Conservation (phyloP, 1,140 invertebrate genomes). For the Agrilus planipennis region DNA sequence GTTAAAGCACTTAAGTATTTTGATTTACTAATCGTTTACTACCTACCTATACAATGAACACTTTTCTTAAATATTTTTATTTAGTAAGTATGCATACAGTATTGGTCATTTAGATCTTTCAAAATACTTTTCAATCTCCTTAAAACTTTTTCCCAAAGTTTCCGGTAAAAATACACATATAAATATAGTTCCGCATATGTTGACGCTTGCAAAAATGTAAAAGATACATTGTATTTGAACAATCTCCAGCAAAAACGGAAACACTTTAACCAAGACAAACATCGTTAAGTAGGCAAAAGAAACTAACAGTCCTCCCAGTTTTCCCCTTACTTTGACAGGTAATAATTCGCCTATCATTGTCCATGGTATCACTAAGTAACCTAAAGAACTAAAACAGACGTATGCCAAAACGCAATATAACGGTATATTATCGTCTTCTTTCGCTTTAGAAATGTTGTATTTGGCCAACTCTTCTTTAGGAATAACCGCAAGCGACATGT, state of each 20-base stretch:
- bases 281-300: constrained; percentile 49
- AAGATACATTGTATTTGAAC: constrained; percentile 45
- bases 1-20: no score
- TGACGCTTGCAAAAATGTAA: constrained; percentile 47
- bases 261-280: constrained; percentile 52
- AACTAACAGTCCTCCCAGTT: constrained; percentile 42
- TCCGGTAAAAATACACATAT: constrained; percentile 56
- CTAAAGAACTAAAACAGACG: constrained; percentile 41
- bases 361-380: constrained; percentile 51
- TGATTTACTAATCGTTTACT: no score
- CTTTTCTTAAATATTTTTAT: no score
- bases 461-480: constrained; percentile 13
- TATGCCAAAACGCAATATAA: constrained; percentile 39
- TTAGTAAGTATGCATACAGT: no score
- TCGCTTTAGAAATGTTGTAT: constrained; percentile 11
- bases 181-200: constrained; percentile 43
- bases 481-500: constrained; percentile 32
- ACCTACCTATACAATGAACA: no score
- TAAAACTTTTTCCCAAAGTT: constrained; percentile 55
- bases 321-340: constrained; percentile 41
- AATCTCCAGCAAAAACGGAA: constrained; percentile 39
- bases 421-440: constrained; percentile 27
- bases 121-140: constrained; percentile 39
- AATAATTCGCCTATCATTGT: constrained; percentile 41
- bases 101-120: no score